These are phyloP conservation scores for Aplysina aerophoba DNA, from an alignment of 37 sponge, comb jelly and placozoan species.

Conservation along the genomic window DNA sequence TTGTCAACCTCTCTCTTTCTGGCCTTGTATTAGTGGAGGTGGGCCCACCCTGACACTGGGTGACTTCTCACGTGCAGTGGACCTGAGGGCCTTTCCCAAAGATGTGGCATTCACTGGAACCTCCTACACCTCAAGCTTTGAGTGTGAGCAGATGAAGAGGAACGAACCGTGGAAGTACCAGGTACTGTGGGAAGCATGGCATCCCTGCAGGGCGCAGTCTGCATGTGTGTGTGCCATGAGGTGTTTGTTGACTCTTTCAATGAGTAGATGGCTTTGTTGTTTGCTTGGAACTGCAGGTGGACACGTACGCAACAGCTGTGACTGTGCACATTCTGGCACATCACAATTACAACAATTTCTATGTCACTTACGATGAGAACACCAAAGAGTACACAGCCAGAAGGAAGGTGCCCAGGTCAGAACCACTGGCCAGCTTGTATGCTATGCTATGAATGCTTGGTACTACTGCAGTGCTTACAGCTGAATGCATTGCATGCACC, in stretches of 20 bases:
- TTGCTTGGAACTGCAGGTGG: not conserved
- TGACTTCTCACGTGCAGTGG: slow-evolving; percentile 18
- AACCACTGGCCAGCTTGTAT: no score
- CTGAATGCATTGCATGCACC: no score
- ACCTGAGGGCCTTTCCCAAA: slow-evolving; percentile 23
- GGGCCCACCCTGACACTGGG: not conserved
- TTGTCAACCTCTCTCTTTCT: no score
- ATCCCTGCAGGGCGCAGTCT: no score
- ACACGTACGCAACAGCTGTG: not conserved
- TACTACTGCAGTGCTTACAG: no score
- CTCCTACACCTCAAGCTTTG: slow-evolving; percentile 25
- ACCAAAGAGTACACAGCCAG: not conserved
- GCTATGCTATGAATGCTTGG: no score
- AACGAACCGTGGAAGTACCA: slow-evolving; percentile 28
- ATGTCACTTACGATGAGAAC: not conserved
- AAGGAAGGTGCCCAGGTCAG: slow-evolving; percentile 14
- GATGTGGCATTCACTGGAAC: slow-evolving; percentile 10
- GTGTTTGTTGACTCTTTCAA: no score
- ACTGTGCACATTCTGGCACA: slow-evolving; percentile 13
- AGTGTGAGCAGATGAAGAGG: slow-evolving; percentile 20
- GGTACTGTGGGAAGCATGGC: not conserved
- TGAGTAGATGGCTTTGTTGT: no score
- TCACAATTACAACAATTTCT: slow-evolving; percentile 14
- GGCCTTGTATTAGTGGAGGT: not conserved
- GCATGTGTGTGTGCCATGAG: no score